These are phyloP conservation scores for Peromyscus nudipes DNA, from an alignment of 2,797 vertebrate genomes.

Conservation along the genomic window DNA sequence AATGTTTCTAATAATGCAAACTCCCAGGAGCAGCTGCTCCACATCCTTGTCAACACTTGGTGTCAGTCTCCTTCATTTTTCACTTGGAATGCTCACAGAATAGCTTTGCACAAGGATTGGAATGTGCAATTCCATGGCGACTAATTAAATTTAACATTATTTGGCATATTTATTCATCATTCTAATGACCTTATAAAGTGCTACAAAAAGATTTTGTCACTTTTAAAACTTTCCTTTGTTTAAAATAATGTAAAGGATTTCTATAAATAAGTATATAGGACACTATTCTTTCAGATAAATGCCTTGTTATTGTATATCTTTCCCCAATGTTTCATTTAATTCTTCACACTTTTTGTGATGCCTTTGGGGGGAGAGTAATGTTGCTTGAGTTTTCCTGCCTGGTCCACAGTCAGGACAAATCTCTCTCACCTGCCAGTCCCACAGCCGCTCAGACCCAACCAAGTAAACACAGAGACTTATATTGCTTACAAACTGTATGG, in stretches of 20 bases:
- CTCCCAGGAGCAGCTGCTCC: neutral
- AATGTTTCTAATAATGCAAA: neutral
- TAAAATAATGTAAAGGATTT: neutral
- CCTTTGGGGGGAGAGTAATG: neutral
- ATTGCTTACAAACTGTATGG: no score
- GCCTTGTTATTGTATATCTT: neutral
- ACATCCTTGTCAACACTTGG: neutral
- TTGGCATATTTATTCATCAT: neutral
- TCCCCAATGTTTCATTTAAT: neutral
- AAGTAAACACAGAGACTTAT: no score
- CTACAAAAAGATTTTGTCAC: neutral
- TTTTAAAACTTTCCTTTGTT: neutral
- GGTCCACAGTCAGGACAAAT: no score
- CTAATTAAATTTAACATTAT: neutral
- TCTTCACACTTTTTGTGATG: neutral
- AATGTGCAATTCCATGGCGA: neutral
- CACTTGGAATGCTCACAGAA: neutral
- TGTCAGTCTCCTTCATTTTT: slow-evolving; percentile 30
- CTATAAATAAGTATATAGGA: neutral
- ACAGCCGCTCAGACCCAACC: no score
- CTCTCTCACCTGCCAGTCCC: no score
- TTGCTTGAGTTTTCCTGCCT: no score
- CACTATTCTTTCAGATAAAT: neutral
- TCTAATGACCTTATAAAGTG: neutral
- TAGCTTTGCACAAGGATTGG: neutral